A percentile compares a stretch with the other conserved stretches of the same genome.
Conservation (phyloP, 1,140 invertebrate genomes). For the Psilanteris sp. region DNA sequence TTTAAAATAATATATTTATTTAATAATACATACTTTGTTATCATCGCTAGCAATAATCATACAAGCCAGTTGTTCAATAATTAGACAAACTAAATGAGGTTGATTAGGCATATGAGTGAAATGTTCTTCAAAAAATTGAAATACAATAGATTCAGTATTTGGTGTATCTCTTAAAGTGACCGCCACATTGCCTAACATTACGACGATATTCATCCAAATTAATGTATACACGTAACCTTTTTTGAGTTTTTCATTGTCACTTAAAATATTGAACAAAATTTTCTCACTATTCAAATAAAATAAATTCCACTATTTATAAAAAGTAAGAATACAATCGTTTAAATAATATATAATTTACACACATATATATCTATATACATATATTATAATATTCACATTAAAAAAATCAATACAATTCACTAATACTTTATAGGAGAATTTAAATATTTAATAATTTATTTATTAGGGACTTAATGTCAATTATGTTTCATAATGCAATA, state of each 20-base stretch:
- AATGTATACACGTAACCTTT: conserved; percentile 77
- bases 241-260: conserved; percentile 68
- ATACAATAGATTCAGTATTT: conserved; percentile 95
- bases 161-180: conserved; percentile 95
- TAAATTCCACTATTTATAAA: conserved; percentile 29
- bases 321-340: neutral
- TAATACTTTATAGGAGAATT: no score
- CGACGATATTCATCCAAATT: conserved; percentile 97
- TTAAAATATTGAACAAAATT: conserved; percentile 53
- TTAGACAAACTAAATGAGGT: conserved; percentile 90
- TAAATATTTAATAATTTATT: no score
- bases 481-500: no score
- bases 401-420: no score
- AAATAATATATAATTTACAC: no score
- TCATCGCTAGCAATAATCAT: conserved; percentile 97
- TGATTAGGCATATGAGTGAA: conserved; percentile 92
- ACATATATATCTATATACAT: no score
- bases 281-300: no score
- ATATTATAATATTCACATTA: no score
- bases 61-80: conserved; percentile 97
- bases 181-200: conserved; percentile 98
- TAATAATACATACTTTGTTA: conserved; percentile 77
- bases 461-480: no score
- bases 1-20: no score
- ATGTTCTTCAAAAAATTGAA: conserved; percentile 98